These are phyloP conservation scores for Limnephilus marmoratus DNA, from an alignment of 2,888 invertebrate genomes.

Conservation along the genomic window DNA sequence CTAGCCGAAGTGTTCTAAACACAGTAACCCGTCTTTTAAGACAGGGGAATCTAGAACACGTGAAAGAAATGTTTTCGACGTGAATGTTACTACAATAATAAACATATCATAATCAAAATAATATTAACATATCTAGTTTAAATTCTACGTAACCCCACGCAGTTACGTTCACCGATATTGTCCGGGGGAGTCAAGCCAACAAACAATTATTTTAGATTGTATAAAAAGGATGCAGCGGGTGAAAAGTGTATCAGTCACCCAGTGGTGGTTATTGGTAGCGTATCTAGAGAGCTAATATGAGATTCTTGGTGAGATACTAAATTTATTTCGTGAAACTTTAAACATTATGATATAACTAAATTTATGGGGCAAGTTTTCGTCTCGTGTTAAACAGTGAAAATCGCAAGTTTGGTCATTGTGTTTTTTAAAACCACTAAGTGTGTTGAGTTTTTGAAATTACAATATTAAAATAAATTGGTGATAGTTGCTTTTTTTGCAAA, in stretches of 20 bases:
- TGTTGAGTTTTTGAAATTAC: too few species aligned
- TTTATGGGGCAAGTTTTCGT: not conserved
- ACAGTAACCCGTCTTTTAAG: not conserved
- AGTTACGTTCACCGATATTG: not conserved
- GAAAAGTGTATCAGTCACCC: not conserved
- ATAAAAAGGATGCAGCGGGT: not conserved
- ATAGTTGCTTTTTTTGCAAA: too few species aligned
- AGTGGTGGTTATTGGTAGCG: not conserved
- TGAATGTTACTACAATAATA: not conserved
- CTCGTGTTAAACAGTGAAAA: not conserved
- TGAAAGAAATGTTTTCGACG: not conserved
- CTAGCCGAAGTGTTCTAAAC: not conserved
- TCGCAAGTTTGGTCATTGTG: not conserved
- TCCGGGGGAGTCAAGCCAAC: not conserved
- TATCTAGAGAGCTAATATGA: not conserved
- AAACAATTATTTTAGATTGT: not conserved
- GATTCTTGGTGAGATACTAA: not conserved
- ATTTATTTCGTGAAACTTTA: not conserved
- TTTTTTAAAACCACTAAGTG: too few species aligned
- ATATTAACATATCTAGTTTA: not conserved
- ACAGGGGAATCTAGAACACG: not conserved
- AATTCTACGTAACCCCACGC: not conserved
- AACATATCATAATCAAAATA: not conserved
- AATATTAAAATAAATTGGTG: too few species aligned
- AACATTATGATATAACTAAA: not conserved